Conservation (phyloP, 2,888 invertebrate genomes). For the Trissolcus brochymenae region DNA sequence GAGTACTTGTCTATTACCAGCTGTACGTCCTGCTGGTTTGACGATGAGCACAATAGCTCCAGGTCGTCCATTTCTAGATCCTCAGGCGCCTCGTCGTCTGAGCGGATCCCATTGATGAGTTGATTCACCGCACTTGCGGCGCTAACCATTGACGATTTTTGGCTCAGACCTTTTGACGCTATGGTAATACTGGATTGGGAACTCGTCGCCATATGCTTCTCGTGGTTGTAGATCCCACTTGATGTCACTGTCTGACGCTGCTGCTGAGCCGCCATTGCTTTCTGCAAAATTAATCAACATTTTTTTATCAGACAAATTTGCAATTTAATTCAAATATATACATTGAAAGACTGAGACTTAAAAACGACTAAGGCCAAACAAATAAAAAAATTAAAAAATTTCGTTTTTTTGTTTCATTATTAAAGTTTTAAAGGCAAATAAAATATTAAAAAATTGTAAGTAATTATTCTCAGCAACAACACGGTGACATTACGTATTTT, state of each 20-base stretch:
- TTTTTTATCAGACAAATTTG: no score
- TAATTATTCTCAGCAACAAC: no score
- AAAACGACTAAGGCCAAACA: no score
- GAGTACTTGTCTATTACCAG: constrained; percentile 89
- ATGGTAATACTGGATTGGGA: constrained; percentile 88
- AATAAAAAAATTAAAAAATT: no score
- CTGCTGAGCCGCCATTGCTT: constrained; percentile 81
- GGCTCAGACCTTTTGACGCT: constrained; percentile 84
- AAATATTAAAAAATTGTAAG: no score
- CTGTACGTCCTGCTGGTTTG: constrained; percentile 88
- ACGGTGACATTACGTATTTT: no score
- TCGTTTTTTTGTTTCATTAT: no score
- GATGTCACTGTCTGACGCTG: constrained; percentile 89
- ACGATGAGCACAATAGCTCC: constrained; percentile 84
- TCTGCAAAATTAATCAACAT: constrained; percentile 64
- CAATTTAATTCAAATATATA: no score
- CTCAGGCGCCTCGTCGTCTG: constrained; percentile 84
- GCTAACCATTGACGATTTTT: constrained; percentile 74
- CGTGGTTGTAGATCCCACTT: constrained; percentile 86
- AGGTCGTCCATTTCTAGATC: constrained; percentile 88
- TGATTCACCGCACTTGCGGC: constrained; percentile 80
- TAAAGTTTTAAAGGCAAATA: no score
- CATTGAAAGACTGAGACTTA: no score
- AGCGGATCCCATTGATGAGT: constrained; percentile 82
- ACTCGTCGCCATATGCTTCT: constrained; percentile 85